Evolutionary conservation across 2,797 vertebrate species (phyloP).

Genomic region (Sebastes nivosus): DNA sequence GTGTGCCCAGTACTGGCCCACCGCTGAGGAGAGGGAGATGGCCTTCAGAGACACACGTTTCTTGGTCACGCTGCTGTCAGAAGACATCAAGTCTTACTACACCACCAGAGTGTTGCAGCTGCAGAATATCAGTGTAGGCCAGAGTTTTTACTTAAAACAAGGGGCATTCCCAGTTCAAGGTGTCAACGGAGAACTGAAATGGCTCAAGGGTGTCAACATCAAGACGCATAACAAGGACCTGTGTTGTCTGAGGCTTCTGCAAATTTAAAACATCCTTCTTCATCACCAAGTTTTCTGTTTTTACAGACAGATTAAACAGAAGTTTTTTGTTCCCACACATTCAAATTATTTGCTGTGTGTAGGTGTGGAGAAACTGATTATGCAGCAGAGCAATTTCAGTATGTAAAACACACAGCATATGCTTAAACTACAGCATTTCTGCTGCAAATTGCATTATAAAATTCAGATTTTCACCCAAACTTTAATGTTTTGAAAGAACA

Average conservation of each 20-base stretch:
- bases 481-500: neutral
- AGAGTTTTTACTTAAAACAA: neutral
- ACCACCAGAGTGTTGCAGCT: conserved; percentile 93
- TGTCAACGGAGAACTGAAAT: conserved; percentile 23
- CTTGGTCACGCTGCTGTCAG: conserved; percentile 89
- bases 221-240: neutral
- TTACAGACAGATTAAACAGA: neutral
- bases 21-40: conserved; percentile 90
- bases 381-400: neutral
- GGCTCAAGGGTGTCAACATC: neutral
- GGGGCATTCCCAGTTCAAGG: conserved; percentile 4
- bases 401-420: neutral
- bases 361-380: neutral
- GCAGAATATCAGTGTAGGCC: conserved; percentile 87
- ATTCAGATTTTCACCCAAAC: neutral
- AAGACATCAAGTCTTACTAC: conserved; percentile 97
- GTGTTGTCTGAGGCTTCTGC: neutral
- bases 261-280: neutral
- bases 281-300: neutral
- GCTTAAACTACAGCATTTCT: neutral
- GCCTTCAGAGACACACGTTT: conserved; percentile 92
- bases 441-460: neutral
- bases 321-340: neutral
- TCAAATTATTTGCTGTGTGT: neutral
- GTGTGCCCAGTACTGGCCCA: conserved; percentile 98